Evolutionary conservation across 2,888 invertebrate species (phyloP).

Genomic region (Tenthredo amoena): DNA sequence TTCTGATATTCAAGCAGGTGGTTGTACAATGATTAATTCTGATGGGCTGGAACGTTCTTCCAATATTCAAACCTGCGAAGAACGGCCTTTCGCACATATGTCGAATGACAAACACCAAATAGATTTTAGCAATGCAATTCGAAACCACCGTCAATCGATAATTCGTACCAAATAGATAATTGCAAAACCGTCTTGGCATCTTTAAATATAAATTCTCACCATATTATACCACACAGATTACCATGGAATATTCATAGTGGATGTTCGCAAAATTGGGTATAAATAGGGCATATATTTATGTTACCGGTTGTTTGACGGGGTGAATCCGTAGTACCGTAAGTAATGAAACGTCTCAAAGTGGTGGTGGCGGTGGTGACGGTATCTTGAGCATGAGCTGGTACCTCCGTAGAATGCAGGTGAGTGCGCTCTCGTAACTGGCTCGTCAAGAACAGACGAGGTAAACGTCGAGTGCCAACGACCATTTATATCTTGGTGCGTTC

Average conservation of each 20-base stretch:
- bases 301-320: neutral
- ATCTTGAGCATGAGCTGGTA: neutral
- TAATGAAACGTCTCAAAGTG: neutral
- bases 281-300: neutral
- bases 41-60: neutral
- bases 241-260: neutral
- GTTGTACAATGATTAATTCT: neutral
- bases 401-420: conserved; percentile 10
- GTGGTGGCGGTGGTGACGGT: neutral
- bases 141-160: neutral
- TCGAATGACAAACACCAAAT: neutral
- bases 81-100: neutral
- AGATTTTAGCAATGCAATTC: neutral
- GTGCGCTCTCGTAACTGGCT: conserved; percentile 13
- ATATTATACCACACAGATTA: no score
- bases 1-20: conserved; percentile 24
- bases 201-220: neutral
- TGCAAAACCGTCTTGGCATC: neutral
- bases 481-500: conserved; percentile 29
- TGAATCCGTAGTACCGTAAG: neutral
- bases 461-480: conserved; percentile 37
- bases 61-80: neutral
- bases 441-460: conserved; percentile 19
- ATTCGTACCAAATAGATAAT: neutral
- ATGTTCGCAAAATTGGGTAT: neutral